Percentiles rank a stretch among this genome's conserved stretches.
Conservation (phyloP, 2,888 invertebrate species). For the Sericinus montela region DNA sequence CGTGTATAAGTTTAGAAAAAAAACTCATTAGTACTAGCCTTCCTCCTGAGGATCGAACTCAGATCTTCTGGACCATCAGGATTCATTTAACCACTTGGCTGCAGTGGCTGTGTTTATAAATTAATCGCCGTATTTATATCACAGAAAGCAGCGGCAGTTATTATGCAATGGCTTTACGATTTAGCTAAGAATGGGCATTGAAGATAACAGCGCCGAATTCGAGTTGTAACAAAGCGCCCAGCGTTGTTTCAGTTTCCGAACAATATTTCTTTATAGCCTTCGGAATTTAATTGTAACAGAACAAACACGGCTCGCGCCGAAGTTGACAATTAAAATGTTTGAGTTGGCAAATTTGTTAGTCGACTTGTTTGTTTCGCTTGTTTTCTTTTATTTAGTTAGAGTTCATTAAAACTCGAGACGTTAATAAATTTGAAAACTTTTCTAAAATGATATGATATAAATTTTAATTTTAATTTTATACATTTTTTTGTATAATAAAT, state of each 20-base stretch:
- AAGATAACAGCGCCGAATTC: conserved; percentile 19
- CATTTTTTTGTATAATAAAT: no score
- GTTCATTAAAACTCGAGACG: conserved; percentile 14
- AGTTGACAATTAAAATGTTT: conserved; percentile 42
- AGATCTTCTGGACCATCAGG: no score
- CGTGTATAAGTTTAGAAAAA: no score
- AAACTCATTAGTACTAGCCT: no score
- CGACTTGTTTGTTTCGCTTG: conserved; percentile 17
- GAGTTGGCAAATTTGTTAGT: conserved; percentile 19
- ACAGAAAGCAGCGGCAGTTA: neutral
- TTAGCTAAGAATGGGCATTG: conserved; percentile 14
- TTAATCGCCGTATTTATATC: no score
- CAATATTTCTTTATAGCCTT: conserved; percentile 29
- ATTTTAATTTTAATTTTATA: no score
- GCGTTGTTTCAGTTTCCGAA: conserved; percentile 18
- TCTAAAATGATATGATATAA: neutral
- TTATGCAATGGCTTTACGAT: conserved; percentile 1
- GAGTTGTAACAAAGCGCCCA: conserved; percentile 17
- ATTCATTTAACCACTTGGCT: no score
- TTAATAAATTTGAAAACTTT: conserved; percentile 11
- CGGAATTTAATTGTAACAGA: conserved; percentile 32
- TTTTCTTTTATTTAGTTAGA: conserved; percentile 19
- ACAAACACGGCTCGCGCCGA: conserved; percentile 27
- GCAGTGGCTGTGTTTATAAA: no score
- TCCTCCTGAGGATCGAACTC: no score